phyloP scores from a whole-genome alignment of 2,797 vertebrate species.

The Propithecus perrieri region DNA sequence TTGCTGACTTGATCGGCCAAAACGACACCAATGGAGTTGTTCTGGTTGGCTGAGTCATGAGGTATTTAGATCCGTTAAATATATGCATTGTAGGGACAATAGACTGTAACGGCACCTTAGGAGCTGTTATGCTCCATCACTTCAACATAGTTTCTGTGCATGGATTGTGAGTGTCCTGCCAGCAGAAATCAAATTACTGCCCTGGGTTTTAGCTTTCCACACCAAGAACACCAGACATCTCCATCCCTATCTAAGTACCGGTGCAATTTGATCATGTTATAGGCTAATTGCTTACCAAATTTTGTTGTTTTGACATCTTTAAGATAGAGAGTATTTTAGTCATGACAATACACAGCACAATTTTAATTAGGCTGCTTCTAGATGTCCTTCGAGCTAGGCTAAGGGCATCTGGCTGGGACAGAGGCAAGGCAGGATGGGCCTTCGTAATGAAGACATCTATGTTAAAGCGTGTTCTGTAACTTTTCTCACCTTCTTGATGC shows the following conservation, averaged over 20 bases:
- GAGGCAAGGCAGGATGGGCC: not conserved
- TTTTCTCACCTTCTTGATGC: not conserved
- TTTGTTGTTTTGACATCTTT: constrained; percentile 59
- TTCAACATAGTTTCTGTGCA: constrained; percentile 62
- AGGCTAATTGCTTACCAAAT: constrained; percentile 37
- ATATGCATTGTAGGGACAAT: constrained; percentile 80
- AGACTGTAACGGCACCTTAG: constrained; percentile 80
- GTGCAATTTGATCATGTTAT: constrained; percentile 31
- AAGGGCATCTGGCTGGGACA: constrained; percentile 29
- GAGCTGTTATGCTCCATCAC: constrained; percentile 79
- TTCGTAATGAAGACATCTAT: not conserved
- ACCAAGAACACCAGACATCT: constrained; percentile 14
- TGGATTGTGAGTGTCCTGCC: constrained; percentile 57
- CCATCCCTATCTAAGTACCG: not conserved
- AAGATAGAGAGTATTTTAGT: constrained; percentile 16
- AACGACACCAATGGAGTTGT: constrained; percentile 76
- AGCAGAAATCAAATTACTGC: constrained; percentile 66
- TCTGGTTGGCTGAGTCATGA: constrained; percentile 63
- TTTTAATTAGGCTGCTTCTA: constrained; percentile 51
- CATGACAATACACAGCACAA: constrained; percentile 36
- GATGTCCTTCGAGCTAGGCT: constrained; percentile 27
- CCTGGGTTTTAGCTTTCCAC: constrained; percentile 66
- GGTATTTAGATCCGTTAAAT: constrained; percentile 82
- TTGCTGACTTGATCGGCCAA: constrained; percentile 80
- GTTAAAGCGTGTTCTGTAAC: not conserved